Evolutionary conservation across 2,888 invertebrate species (phyloP), one percentile per base, ranked within the genome.

Genomic region (Corbicula japonica): DNA sequence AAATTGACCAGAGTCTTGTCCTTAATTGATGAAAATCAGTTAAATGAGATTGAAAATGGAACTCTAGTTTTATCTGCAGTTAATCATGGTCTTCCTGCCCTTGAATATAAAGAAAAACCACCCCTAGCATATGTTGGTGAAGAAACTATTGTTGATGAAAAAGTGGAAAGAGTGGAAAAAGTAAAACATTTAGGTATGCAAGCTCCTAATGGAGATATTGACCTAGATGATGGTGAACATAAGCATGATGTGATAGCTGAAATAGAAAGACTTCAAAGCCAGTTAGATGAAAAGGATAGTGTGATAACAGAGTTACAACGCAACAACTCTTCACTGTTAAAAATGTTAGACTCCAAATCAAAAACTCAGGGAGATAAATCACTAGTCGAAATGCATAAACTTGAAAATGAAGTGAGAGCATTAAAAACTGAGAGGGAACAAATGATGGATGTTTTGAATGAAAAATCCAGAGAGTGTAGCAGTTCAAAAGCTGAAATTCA

Each of bases 401-500:
- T 92, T 48, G 90, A 92, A 82, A 88, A 87, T 68, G 92, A 92
- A 76, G 84, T 91, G 6, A 86, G 86, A 44, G 66, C 79, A 21
- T 76, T 92, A 34, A 89, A 90, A 62, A 78, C 88, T 32, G 93
- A 93, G 82, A 90, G 89, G 65, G 93, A 93, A 61, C 93, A 93
- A 83, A 92, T 94, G 84, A 86, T 93, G 82, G 91, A 93, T 28
- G 92, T 94, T 18, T 86, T 94, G 79, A 93, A 91, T 76, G 94
- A 94, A 76, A 93, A 94, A 71, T 91, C 93, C 0, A 86, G 93
- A 35, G 94, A 94, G 76, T 88, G 89, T 60, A 93, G 93, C 72
- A 87, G 84, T 28, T 84, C 93, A 26, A 93, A 92, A 82, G 78
- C 88, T 54, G 94, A 94, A 82, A 92, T 93, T 10, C 92, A 93